Evolutionary conservation across 1,140 invertebrate genomes (phyloP), one percentile per base, ranked within the genome.

Genomic region (Aphelinus atriplicis): DNA sequence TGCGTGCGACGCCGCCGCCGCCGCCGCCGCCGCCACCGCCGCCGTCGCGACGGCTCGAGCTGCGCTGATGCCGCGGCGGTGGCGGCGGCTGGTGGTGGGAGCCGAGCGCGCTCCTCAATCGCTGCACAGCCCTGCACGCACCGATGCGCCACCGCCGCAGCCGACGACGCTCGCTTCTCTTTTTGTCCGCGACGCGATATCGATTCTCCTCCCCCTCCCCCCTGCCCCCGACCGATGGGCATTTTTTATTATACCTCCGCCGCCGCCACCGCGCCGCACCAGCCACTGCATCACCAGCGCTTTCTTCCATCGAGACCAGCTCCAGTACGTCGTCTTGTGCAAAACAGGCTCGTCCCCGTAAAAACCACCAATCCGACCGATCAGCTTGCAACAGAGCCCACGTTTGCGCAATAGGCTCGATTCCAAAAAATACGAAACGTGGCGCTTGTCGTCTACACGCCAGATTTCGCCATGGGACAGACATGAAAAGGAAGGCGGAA

Each of bases 231-330:
- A 56, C 50, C 62, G 63, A 58, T 71, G 60, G 65, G 68, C 48
- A 47, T 48, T 60, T 55, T 56, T 51, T 47, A 71, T 58, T 67
- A 61, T 48, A 26, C 58, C 71, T 71, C 61, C 78, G 78, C 73
- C 79, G 77, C 57, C 61, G 71, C 79, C 75, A 68, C 61, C 72
- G 63, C 75, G 71, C 79, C 64, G 65, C 71, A 68, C 58, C 57
- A 61, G 46, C 50, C 55, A 57, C 56, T 48, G 42, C 53, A n/a
- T 55, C n/a, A n/a, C 62, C 2, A 63, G 62, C 64, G 42, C n/a
- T 63, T 74, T 77, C 71, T 61, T 67, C 76, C 47, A 43, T 62
- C 68, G 68, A 63, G 78, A 75, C 75, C 73, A 62, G 56, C 68
- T 78, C 73, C 77, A 76, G 76, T 75, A 71, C 68, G 77, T 57